Conservation (phyloP, 2,888 invertebrate genomes). For the Antheraea yamamai region DNA sequence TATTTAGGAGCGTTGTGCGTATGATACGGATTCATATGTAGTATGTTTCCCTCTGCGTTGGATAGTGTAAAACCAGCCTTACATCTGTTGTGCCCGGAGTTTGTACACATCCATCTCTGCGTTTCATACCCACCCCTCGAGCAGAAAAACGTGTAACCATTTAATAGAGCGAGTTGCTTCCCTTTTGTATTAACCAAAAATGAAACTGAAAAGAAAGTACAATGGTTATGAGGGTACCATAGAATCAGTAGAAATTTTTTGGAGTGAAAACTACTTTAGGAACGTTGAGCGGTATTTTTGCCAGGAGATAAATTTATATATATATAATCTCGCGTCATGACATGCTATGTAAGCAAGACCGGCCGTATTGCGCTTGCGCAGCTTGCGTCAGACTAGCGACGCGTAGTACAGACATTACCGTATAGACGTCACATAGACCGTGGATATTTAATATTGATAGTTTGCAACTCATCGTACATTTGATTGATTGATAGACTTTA, state of each 20-base stretch:
- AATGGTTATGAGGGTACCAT: not conserved
- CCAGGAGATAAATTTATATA: no score
- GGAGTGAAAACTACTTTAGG: no score
- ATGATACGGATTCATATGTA: slow-evolving; percentile 3
- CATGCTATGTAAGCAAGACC: no score
- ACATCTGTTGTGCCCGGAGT: slow-evolving; percentile 7
- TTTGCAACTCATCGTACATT: no score
- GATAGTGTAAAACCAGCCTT: slow-evolving; percentile 15
- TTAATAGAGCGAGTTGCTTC: slow-evolving; percentile 32
- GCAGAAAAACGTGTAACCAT: slow-evolving; percentile 29
- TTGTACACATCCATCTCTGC: slow-evolving; percentile 17
- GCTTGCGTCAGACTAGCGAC: no score
- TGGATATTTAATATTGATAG: no score
- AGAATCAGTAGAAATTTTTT: not conserved
- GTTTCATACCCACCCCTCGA: not conserved
- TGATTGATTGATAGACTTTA: no score
- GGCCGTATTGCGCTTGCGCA: no score
- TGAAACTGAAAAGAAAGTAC: slow-evolving; percentile 23
- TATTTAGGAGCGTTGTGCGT: slow-evolving; percentile 4
- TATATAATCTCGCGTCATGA: no score
- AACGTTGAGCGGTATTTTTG: no score
- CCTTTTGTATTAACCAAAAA: slow-evolving; percentile 25
- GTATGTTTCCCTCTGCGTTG: not conserved
- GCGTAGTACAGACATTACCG: no score
- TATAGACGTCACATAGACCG: no score